Conservation (phyloP, 2,113 vertebrate genomes). For the Platichthys stellatus region DNA sequence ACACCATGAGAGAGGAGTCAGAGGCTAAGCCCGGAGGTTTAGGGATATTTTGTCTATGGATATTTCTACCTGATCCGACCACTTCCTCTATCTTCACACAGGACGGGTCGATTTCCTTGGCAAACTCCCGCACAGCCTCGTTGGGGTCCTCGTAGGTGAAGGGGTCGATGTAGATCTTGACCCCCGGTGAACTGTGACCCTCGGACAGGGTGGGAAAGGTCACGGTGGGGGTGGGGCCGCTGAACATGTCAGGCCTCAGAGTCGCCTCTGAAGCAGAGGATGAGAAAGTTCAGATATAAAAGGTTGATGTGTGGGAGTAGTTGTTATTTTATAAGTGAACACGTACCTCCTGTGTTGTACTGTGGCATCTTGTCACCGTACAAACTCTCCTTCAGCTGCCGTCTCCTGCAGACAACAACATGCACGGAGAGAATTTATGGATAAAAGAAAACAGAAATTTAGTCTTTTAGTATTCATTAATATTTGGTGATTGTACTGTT, state of each 20-base stretch:
- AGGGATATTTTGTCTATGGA: not conserved
- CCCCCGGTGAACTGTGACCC: conserved; percentile 75
- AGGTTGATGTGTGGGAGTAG: not conserved
- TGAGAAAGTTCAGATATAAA: not conserved
- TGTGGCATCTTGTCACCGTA: conserved; percentile 98
- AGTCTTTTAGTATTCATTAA: conserved; percentile 44
- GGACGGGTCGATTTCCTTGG: conserved; percentile 79
- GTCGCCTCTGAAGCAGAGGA: conserved; percentile 76
- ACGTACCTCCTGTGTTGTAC: conserved; percentile 93
- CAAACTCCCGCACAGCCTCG: conserved; percentile 78
- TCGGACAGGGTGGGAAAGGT: conserved; percentile 78
- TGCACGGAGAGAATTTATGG: not conserved
- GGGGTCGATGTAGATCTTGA: conserved; percentile 94
- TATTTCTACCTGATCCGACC: conserved; percentile 74
- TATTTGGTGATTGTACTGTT: conserved; percentile 23
- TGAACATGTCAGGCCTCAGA: conserved; percentile 86
- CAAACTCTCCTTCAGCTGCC: conserved; percentile 92
- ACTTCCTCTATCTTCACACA: conserved; percentile 81
- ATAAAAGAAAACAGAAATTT: conserved; percentile 14
- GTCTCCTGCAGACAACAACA: conserved; percentile 83
- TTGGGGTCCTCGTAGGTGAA: conserved; percentile 94
- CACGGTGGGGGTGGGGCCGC: conserved; percentile 72
- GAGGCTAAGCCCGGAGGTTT: not conserved
- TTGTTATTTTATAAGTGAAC: too few species aligned
- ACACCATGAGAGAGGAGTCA: not conserved